A percentile compares a stretch with the other conserved stretches of the same genome.
Conservation (phyloP, 2,113 vertebrate species). For the Oplegnathus fasciatus region DNA sequence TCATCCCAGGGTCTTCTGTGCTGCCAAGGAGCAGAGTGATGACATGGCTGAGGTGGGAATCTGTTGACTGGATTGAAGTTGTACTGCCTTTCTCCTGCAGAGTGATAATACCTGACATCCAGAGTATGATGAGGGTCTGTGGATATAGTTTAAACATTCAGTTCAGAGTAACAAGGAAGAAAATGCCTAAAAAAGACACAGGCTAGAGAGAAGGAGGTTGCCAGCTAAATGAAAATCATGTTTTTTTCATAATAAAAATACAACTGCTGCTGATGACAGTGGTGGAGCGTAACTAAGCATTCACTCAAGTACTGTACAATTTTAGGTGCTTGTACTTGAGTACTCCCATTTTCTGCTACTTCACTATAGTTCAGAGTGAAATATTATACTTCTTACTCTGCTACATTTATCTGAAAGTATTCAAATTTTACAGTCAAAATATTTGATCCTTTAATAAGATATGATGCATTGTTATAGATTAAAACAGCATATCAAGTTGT, state of each 20-base stretch:
- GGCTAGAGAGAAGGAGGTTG: neutral
- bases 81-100: constrained; percentile 11
- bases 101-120: constrained; percentile 23
- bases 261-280: neutral
- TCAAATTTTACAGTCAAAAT: neutral
- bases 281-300: neutral
- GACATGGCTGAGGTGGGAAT: constrained; percentile 6
- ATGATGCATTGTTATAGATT: neutral
- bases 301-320: neutral
- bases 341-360: neutral
- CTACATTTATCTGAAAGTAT: neutral
- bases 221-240: neutral
- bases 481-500: neutral
- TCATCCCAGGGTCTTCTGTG: neutral
- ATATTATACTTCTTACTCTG: too few species aligned
- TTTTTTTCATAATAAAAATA: neutral
- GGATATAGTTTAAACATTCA: neutral
- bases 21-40: neutral
- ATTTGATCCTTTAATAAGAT: neutral
- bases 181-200: neutral
- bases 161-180: neutral
- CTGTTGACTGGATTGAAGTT: neutral
- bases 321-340: neutral
- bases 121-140: constrained; percentile 18
- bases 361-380: neutral